These are phyloP conservation scores for Athalia cordata DNA, from an alignment of 2,888 invertebrate species.

Conservation along the genomic window DNA sequence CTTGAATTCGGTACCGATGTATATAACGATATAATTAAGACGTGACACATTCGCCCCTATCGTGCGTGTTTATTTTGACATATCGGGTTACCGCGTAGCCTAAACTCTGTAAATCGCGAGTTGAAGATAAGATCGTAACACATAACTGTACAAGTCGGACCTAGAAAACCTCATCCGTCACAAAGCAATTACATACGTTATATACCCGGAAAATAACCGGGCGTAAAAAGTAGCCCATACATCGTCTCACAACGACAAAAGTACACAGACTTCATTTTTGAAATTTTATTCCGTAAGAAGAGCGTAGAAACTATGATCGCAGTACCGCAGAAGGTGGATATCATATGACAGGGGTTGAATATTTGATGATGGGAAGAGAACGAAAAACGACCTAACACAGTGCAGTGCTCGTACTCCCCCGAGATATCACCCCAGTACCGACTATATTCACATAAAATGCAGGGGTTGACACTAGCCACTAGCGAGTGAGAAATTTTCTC, in stretches of 20 bases:
- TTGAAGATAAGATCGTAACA: conserved; percentile 8
- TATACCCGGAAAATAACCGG: conserved; percentile 17
- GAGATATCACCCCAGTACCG: conserved; percentile 52
- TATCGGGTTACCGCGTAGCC: background rate
- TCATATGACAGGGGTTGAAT: conserved; percentile 75
- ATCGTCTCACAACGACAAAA: conserved; percentile 19
- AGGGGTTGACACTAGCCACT: background rate
- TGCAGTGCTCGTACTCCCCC: conserved; percentile 52
- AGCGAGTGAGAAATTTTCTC: no score
- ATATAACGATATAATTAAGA: conserved; percentile 43
- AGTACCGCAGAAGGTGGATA: conserved; percentile 66
- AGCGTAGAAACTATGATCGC: no score
- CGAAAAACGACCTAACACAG: background rate
- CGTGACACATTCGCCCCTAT: conserved; percentile 43
- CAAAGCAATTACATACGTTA: conserved; percentile 1
- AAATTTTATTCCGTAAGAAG: no score
- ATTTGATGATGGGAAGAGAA: conserved; percentile 70
- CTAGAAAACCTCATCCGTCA: conserved; percentile 38
- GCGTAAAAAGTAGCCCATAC: background rate
- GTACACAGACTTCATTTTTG: background rate
- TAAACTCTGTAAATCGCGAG: conserved; percentile 21
- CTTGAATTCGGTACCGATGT: background rate
- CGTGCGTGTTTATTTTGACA: conserved; percentile 44
- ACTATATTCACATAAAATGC: background rate
- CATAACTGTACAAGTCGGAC: conserved; percentile 34